Percentiles rank a stretch among this genome's conserved stretches.
phyloP scores from a whole-genome alignment of 1,140 invertebrate species.

The Cotesia typhae region DNA sequence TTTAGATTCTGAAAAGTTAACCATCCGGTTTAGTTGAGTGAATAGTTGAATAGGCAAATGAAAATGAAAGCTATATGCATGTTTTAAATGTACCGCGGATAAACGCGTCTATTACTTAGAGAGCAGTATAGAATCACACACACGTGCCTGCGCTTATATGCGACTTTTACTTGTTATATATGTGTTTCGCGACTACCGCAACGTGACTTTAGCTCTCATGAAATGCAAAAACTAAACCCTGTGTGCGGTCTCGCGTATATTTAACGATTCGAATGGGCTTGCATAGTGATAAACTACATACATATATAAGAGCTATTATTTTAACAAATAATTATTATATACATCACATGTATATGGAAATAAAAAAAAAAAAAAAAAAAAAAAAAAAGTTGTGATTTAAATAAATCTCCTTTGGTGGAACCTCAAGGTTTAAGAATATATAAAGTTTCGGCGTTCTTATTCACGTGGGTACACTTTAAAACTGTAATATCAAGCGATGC shows the following conservation, averaged over 20 bases:
- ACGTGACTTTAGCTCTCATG: neutral
- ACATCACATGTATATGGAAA: too few relatives aligned
- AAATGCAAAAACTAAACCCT: slow-evolving; percentile 7
- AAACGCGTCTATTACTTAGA: slow-evolving; percentile 44
- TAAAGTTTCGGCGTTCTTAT: neutral
- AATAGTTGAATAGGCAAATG: slow-evolving; percentile 5
- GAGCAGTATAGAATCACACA: slow-evolving; percentile 13
- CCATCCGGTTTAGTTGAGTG: slow-evolving; percentile 29
- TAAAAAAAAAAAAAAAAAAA: too few relatives aligned
- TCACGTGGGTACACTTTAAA: slow-evolving; percentile 19
- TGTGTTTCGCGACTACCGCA: neutral
- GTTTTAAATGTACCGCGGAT: slow-evolving; percentile 55
- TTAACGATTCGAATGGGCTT: slow-evolving; percentile 29
- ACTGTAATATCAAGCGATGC: slow-evolving; percentile 40
- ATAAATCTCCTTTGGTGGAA: neutral
- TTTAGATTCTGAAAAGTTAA: slow-evolving; percentile 1
- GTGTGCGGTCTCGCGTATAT: slow-evolving; percentile 37
- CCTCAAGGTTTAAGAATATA: neutral
- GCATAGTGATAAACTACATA: slow-evolving; percentile 37
- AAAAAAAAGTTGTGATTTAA: neutral
- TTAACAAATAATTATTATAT: neutral
- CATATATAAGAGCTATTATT: slow-evolving; percentile 39
- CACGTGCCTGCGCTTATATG: slow-evolving; percentile 22
- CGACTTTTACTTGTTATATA: too few relatives aligned
- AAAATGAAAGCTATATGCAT: slow-evolving; percentile 46